Conservation (phyloP, 1,140 invertebrate species). For the Drosophila sp. region DNA sequence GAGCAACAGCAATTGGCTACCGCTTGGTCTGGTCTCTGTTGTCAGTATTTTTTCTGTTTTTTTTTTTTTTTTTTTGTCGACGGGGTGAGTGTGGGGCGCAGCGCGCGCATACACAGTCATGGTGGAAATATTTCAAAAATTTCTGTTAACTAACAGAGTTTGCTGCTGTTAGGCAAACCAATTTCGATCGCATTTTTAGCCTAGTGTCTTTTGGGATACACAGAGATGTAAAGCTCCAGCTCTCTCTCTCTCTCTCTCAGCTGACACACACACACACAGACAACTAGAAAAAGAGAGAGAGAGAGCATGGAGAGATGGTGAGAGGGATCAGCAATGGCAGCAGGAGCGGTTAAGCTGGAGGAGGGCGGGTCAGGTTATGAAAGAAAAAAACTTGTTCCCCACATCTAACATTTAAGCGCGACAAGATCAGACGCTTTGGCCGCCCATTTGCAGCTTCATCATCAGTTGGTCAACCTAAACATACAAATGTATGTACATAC, state of each 20-base stretch:
- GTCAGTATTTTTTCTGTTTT: not conserved
- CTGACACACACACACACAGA: conserved; percentile 25
- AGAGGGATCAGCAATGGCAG: conserved; percentile 1
- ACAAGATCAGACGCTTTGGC: conserved; percentile 46
- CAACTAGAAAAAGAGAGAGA: not conserved
- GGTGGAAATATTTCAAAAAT: conserved; percentile 61
- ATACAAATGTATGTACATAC: conserved; percentile 14
- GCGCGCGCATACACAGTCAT: conserved; percentile 33
- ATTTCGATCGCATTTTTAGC: conserved; percentile 35
- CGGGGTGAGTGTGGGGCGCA: conserved; percentile 1
- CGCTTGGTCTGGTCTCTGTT: conserved; percentile 14
- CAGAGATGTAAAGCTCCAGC: conserved; percentile 16
- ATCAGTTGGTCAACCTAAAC: conserved; percentile 43
- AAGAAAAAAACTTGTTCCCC: conserved; percentile 58
- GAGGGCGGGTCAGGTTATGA: conserved; percentile 26
- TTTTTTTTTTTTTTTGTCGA: no score
- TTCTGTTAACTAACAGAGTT: conserved; percentile 55
- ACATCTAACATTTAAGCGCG: conserved; percentile 48
- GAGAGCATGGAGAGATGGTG: not conserved
- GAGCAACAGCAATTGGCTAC: conserved; percentile 18
- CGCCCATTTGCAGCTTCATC: conserved; percentile 40
- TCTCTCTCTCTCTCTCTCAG: conserved; percentile 16
- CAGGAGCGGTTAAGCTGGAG: conserved; percentile 20
- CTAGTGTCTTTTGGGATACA: conserved; percentile 24
- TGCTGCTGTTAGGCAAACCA: conserved; percentile 27